phyloP scores from a whole-genome alignment of 2,888 invertebrate genomes.

The Dromius quadrimaculatus region DNA sequence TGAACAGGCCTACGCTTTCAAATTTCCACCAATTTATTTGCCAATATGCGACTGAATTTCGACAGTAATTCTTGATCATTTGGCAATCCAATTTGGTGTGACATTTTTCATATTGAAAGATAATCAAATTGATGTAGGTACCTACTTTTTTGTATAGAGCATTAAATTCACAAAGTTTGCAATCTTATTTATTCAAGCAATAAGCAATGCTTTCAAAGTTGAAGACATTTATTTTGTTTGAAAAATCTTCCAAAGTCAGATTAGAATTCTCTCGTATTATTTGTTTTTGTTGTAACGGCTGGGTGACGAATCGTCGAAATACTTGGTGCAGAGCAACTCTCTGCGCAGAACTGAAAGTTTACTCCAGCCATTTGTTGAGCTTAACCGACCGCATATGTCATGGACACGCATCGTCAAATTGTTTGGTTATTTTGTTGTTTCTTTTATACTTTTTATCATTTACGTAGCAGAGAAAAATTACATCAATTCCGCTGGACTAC shows the following conservation, averaged over 20 bases:
- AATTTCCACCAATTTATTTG: too few species aligned
- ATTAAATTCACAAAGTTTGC: too few species aligned
- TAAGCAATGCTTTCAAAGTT: too few species aligned
- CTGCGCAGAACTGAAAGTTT: conserved; percentile 23
- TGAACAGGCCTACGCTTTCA: too few species aligned
- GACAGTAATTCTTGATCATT: too few species aligned
- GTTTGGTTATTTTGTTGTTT: conserved; percentile 15
- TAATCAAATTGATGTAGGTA: too few species aligned
- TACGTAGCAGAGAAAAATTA: neutral
- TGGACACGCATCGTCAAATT: conserved; percentile 10
- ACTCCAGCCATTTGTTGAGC: conserved; percentile 21
- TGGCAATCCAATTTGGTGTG: too few species aligned
- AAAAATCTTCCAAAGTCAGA: conserved; percentile 18
- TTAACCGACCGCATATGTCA: conserved; percentile 28
- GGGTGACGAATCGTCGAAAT: conserved; percentile 5
- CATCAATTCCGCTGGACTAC: neutral
- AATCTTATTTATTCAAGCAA: too few species aligned
- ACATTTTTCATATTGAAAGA: too few species aligned
- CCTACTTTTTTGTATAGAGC: too few species aligned
- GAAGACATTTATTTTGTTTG: too few species aligned
- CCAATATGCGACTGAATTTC: too few species aligned
- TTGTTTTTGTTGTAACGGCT: conserved; percentile 14
- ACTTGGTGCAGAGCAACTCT: conserved; percentile 2
- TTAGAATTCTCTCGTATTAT: conserved; percentile 14
- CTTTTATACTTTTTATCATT: conserved; percentile 10